Conservation (phyloP, 2,113 vertebrate species). For the Scomber colias region DNA sequence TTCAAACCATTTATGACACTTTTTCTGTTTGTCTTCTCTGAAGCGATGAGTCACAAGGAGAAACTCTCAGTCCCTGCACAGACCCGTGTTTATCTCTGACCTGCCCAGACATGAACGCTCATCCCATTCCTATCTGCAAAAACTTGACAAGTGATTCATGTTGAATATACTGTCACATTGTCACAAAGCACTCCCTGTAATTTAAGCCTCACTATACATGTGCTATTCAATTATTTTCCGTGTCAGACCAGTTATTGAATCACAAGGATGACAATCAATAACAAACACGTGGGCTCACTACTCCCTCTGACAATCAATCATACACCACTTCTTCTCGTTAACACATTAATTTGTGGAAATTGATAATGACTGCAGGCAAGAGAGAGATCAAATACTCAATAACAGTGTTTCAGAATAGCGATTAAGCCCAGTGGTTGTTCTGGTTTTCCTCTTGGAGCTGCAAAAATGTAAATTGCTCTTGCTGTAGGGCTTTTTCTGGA, state of each 20-base stretch:
- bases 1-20: conserved; percentile 6
- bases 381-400: conserved; percentile 18
- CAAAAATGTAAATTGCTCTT: conserved; percentile 8
- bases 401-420: background rate
- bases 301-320: conserved; percentile 36
- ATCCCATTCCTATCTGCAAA: conserved; percentile 22
- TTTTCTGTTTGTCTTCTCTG: background rate
- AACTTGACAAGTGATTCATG: conserved; percentile 19
- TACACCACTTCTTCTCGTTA: conserved; percentile 58
- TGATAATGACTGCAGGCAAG: conserved; percentile 44
- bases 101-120: conserved; percentile 65
- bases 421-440: conserved; percentile 9
- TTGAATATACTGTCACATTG: conserved; percentile 6
- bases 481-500: background rate
- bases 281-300: background rate
- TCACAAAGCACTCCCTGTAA: conserved; percentile 40
- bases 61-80: conserved; percentile 32
- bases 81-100: conserved; percentile 39
- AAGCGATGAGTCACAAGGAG: conserved; percentile 22
- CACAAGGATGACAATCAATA: conserved; percentile 35
- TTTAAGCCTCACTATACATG: background rate
- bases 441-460: conserved; percentile 1
- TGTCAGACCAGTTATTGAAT: conserved; percentile 43
- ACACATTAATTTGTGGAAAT: conserved; percentile 53
- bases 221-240: conserved; percentile 11